phyloP scores from a whole-genome alignment of 2,797 vertebrate species.

The Coranthus polyacanthus region DNA sequence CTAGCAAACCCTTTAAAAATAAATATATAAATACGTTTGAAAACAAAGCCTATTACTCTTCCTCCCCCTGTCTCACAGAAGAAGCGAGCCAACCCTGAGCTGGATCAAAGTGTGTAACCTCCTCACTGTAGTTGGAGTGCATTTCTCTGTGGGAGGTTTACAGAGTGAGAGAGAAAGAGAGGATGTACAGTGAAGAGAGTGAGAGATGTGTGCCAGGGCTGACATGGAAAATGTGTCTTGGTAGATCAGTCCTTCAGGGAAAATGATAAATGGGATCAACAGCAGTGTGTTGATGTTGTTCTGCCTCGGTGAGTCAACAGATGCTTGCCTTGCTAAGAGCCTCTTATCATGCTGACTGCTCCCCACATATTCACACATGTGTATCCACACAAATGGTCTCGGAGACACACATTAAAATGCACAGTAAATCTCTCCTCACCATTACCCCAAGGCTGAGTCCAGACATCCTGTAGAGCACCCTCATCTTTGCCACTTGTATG shows the following conservation, averaged over 20 bases:
- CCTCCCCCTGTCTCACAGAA: neutral
- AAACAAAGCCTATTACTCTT: neutral
- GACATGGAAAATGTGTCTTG: slow-evolving; percentile 9
- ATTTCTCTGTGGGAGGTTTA: slow-evolving; percentile 31
- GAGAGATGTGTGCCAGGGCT: neutral
- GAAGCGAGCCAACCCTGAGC: neutral
- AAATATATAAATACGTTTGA: neutral
- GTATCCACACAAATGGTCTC: neutral
- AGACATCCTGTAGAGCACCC: slow-evolving; percentile 8
- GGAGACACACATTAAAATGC: neutral
- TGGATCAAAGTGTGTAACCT: slow-evolving; percentile 10
- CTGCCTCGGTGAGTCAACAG: slow-evolving; percentile 31
- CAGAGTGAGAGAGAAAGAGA: neutral
- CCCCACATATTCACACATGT: slow-evolving; percentile 9
- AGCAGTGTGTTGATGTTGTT: slow-evolving; percentile 32
- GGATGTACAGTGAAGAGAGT: neutral
- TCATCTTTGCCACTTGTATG: too few relatives aligned
- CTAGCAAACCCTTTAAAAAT: neutral
- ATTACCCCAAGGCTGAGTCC: neutral
- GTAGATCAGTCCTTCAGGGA: slow-evolving; percentile 37
- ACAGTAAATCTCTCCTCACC: neutral
- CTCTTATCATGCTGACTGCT: slow-evolving; percentile 31
- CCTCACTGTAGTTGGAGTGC: neutral
- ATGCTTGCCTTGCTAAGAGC: slow-evolving; percentile 25
- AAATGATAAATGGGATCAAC: slow-evolving; percentile 47